Conservation (phyloP, 2,797 vertebrate species). For the Pteronotus mesoamericanus region DNA sequence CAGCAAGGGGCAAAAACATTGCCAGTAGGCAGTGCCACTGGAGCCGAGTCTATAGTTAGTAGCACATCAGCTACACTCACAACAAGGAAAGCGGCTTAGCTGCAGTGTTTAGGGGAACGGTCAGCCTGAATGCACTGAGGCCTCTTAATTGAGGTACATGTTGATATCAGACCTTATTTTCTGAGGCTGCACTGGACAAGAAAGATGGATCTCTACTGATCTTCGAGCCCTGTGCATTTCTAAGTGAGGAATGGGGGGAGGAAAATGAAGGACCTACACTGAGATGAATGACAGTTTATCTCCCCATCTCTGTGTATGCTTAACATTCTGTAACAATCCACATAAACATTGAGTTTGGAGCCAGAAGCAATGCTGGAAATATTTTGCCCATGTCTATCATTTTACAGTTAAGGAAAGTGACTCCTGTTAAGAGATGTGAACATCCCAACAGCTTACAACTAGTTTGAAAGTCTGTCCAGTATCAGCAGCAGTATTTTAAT, state of each 20-base stretch:
- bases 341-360: background rate
- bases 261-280: background rate
- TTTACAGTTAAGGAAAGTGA: background rate
- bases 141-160: background rate
- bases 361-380: background rate
- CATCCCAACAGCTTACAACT: background rate
- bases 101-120: background rate
- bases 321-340: background rate
- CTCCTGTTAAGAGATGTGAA: background rate
- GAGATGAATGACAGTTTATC: background rate
- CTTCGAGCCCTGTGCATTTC: background rate
- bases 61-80: background rate
- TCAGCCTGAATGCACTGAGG: background rate
- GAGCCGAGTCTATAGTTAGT: background rate
- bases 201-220: background rate
- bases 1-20: rapidly evolving
- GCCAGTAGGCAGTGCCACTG: rapidly evolving
- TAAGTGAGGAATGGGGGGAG: rapidly evolving
- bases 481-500: background rate
- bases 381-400: background rate
- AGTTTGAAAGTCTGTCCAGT: background rate
- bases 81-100: background rate
- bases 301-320: background rate
- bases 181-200: background rate
- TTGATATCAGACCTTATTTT: background rate